A percentile compares a stretch with the other conserved stretches of the same genome.
These are phyloP conservation scores for Panthera tigris DNA, from an alignment of 2,113 vertebrate species.

Conservation along the genomic window DNA sequence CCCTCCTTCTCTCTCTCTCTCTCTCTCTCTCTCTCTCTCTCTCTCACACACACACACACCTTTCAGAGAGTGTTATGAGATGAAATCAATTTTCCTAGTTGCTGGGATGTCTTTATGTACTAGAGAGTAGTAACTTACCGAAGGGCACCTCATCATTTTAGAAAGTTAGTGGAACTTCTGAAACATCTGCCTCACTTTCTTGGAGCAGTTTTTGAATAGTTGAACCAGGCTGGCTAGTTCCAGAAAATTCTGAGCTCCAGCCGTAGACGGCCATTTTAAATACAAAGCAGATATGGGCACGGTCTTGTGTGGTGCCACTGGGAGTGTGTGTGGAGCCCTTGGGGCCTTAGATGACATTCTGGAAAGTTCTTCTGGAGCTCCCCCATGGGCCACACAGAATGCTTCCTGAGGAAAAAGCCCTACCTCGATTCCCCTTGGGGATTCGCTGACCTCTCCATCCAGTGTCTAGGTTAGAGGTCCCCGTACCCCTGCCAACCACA, in stretches of 20 bases:
- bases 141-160: background rate
- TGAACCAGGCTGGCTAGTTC: background rate
- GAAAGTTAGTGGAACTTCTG: background rate
- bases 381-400: background rate
- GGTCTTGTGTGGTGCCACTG: background rate
- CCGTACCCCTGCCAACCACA: too few species aligned
- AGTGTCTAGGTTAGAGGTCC: background rate
- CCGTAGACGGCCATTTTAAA: background rate
- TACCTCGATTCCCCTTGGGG: fast-evolving
- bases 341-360: background rate
- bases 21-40: background rate
- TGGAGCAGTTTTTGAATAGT: background rate
- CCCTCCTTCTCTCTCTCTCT: background rate
- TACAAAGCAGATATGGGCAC: background rate
- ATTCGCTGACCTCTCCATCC: background rate
- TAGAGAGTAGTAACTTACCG: background rate
- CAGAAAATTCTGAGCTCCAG: background rate
- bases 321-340: background rate
- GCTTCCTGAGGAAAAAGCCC: background rate
- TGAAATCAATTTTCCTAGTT: background rate
- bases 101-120: background rate
- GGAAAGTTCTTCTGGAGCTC: background rate
- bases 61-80: background rate
- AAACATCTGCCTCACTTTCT: background rate
- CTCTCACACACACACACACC: background rate